Conservation (phyloP, 64 coral and sea anemone genomes). For the Acropora yongei region DNA sequence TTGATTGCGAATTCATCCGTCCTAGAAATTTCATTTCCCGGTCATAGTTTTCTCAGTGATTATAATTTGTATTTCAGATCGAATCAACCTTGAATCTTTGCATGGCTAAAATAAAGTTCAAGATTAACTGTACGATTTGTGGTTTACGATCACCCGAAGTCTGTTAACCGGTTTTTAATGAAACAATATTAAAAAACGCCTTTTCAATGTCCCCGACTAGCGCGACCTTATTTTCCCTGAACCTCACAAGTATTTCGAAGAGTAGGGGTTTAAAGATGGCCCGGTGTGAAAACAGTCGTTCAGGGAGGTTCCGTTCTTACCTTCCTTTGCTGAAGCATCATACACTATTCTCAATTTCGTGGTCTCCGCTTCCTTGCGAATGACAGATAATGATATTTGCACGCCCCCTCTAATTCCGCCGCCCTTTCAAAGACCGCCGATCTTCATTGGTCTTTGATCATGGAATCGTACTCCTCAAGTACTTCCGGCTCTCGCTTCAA, state of each 20-base stretch:
- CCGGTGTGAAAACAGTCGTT: constrained; percentile 35
- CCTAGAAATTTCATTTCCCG: no score
- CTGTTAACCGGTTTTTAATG: no score
- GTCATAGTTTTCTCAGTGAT: no score
- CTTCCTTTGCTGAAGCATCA: constrained; percentile 9
- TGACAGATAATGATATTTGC: constrained; percentile 36
- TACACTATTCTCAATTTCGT: constrained; percentile 57
- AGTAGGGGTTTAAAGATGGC: not conserved
- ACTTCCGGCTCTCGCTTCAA: constrained; percentile 14
- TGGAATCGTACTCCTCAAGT: not conserved
- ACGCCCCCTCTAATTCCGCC: not conserved
- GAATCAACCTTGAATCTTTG: no score
- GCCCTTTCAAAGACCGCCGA: constrained; percentile 29
- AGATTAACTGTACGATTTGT: no score
- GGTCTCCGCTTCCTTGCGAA: not conserved
- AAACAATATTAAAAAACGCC: not conserved
- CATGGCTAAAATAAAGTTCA: no score
- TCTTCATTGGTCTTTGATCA: constrained; percentile 19
- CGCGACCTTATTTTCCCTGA: constrained; percentile 9
- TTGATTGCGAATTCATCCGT: no score
- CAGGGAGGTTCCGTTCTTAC: not conserved
- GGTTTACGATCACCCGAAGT: no score
- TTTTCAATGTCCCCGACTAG: constrained; percentile 7
- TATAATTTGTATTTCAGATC: no score
- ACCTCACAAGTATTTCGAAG: constrained; percentile 23